These are phyloP conservation scores for Heliconius eleuchia DNA, from an alignment of 1,140 invertebrate species.

Conservation along the genomic window DNA sequence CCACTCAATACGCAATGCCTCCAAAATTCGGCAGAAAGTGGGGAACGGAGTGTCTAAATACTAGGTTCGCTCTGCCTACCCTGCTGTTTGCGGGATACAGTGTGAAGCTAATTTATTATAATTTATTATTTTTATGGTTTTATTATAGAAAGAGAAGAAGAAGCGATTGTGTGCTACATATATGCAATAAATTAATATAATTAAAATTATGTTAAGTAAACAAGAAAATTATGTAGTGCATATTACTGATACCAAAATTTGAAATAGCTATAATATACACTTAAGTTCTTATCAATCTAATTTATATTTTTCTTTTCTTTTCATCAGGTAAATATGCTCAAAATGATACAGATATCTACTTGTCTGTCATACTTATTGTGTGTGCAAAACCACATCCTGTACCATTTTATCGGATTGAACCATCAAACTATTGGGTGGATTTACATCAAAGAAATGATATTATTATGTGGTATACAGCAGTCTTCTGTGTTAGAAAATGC, in stretches of 20 bases:
- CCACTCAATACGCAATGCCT: too few species aligned
- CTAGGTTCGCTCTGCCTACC: too few species aligned
- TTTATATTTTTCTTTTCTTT: neutral
- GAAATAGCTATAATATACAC: too few species aligned
- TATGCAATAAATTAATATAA: too few species aligned
- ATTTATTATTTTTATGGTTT: too few species aligned
- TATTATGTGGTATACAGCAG: slow-evolving; percentile 69
- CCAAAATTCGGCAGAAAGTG: too few species aligned
- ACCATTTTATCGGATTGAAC: slow-evolving; percentile 63
- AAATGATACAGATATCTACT: slow-evolving; percentile 66
- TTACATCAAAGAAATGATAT: slow-evolving; percentile 63
- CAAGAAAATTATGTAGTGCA: neutral
- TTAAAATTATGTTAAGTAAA: too few species aligned
- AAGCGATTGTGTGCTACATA: too few species aligned
- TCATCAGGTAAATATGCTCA: slow-evolving; percentile 69
- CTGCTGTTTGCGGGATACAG: too few species aligned
- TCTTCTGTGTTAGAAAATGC: slow-evolving; percentile 71
- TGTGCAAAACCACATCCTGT: slow-evolving; percentile 66
- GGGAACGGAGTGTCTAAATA: too few species aligned
- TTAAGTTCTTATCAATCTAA: neutral
- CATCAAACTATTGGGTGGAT: slow-evolving; percentile 67
- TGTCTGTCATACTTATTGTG: slow-evolving; percentile 68
- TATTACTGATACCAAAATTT: neutral
- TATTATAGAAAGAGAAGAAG: too few species aligned
- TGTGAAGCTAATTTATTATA: too few species aligned